Evolutionary conservation across 2,113 vertebrate genomes (phyloP), one percentile per base, ranked within the genome.

Genomic region (Pycnonotus jocosus): DNA sequence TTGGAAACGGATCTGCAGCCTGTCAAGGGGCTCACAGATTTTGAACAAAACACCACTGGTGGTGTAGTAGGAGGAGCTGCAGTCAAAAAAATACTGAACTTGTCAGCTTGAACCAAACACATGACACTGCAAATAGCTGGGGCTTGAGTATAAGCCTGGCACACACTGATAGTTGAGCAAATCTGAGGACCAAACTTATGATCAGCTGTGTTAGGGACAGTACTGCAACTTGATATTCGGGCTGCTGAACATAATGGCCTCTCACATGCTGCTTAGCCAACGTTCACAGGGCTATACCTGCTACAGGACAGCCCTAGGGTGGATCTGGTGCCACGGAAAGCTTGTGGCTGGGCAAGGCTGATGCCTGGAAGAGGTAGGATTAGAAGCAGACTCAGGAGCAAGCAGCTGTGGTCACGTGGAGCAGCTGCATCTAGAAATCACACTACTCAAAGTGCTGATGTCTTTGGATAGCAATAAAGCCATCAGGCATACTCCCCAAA

Each of bases 281-380:
- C 0, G 0, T 33, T 45, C 31, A 44, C 38, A 30, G 38, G 6
- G 23, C 53, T 66, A 10, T 1, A 12, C 44, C 37, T 40, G 58
- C 48, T 60, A 33, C 3, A 2, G 25, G 17, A 24, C 50, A 61
- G 58, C 31, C 15, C 22, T 0, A 0, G 0, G 0, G 44, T 11
- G 15, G 7, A 58, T 70, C 33, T 35, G 21, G 18, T 31, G 61
- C 45, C 42, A 17, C 1, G 1, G 33, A 53, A 62, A 73, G 48
- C 53, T 30, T 35, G 33, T 21, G 48, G 17, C 56, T 50, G 65
- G 30, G 54, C 69, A 56, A 83, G 56, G 50, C 15, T 0, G 2
- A 38, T 51, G 42, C 22, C 24, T 58, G 10, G 25, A 71, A 62
- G 53, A 84, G 20, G 27, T 38, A 24, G 12, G 12, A 44, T 57